Percentiles rank a stretch among this genome's conserved stretches.
phyloP scores from a whole-genome alignment of 2,797 vertebrate species.

The Neomorphus geoffroyi region DNA sequence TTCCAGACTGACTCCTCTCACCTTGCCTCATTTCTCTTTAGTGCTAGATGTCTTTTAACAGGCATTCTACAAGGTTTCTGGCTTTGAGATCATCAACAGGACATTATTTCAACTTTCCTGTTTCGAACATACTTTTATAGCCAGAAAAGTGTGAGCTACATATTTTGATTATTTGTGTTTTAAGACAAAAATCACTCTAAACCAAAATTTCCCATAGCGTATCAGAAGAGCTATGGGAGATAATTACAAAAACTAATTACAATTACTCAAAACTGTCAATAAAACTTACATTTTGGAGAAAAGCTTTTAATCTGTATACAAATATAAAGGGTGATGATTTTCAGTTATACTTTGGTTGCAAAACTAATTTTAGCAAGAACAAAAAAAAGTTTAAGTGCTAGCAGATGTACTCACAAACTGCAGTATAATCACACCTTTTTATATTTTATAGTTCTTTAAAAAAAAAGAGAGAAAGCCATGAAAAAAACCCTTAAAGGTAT shows the following conservation, averaged over 20 bases:
- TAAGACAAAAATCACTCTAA: not conserved
- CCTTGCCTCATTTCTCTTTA: not conserved
- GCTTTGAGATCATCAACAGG: not conserved
- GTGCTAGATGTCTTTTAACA: not conserved
- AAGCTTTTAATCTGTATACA: not conserved
- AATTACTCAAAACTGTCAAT: not conserved
- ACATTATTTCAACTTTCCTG: not conserved
- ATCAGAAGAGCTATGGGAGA: not conserved
- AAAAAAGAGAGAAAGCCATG: not conserved
- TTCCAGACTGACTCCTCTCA: constrained; percentile 13
- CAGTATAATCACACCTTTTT: not conserved
- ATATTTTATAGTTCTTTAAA: not conserved
- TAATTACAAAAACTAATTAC: not conserved
- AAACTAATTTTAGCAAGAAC: not conserved
- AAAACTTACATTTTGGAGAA: not conserved
- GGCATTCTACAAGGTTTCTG: not conserved
- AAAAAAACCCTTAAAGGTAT: not conserved
- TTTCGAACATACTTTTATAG: not conserved
- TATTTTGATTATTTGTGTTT: not conserved
- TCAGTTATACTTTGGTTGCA: not conserved
- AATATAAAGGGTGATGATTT: not conserved
- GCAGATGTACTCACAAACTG: not conserved
- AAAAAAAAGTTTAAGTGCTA: not conserved
- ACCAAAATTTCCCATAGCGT: not conserved
- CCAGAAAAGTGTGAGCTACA: not conserved